phyloP scores from a whole-genome alignment of 2,888 invertebrate species.

The Melipona beecheii region DNA sequence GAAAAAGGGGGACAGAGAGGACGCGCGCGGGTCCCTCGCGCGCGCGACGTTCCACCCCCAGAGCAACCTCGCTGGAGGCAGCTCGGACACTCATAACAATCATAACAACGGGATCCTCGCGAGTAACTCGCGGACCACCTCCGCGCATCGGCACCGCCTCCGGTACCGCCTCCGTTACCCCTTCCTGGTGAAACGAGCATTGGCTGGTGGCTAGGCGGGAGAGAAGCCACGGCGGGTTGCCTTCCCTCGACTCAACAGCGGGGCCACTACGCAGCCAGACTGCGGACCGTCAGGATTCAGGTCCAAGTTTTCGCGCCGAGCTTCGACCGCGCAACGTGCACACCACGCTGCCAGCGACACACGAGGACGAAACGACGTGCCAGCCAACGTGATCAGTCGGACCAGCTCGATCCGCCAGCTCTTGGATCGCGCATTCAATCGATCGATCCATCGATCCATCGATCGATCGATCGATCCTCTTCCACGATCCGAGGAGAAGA shows the following conservation, averaged over 20 bases:
- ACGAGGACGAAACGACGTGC: constrained; percentile 20
- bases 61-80: constrained; percentile 74
- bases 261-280: constrained; percentile 84
- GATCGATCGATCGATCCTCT: neutral
- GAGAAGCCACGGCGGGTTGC: constrained; percentile 68
- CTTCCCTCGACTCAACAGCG: constrained; percentile 71
- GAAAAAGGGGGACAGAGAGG: constrained; percentile 62
- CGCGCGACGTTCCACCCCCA: constrained; percentile 74
- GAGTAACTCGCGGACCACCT: constrained; percentile 83
- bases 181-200: constrained; percentile 45
- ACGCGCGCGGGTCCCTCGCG: constrained; percentile 58
- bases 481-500: no score
- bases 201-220: constrained; percentile 65
- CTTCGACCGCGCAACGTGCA: constrained; percentile 77
- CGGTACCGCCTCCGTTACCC: constrained; percentile 70
- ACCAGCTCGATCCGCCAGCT: neutral
- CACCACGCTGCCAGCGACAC: constrained; percentile 72
- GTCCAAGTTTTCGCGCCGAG: constrained; percentile 75
- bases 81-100: constrained; percentile 84
- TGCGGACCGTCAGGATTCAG: constrained; percentile 83
- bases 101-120: constrained; percentile 82
- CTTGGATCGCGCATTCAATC: neutral
- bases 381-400: neutral
- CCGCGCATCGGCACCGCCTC: constrained; percentile 82
- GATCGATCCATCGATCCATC: neutral